Percentiles rank a stretch among this genome's conserved stretches.
phyloP scores from a whole-genome alignment of 64 coral and sea anemone species.

The Pachyseris speciosa region DNA sequence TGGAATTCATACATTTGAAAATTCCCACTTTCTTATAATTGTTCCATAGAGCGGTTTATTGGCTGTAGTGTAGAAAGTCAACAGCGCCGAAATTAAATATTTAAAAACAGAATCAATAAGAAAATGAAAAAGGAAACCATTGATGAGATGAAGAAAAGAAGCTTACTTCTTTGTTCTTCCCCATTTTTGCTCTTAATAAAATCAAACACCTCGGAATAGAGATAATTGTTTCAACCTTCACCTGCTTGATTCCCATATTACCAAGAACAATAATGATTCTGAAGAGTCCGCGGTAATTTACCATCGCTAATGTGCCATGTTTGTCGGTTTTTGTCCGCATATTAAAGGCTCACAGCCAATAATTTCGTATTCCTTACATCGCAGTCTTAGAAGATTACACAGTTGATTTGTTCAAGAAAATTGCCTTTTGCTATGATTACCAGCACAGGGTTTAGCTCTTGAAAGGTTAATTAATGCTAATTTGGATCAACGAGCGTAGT shows the following conservation, averaged over 20 bases:
- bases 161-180: neutral
- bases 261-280: neutral
- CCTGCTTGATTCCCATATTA: constrained; percentile 32
- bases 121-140: neutral
- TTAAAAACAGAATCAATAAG: neutral
- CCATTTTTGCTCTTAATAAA: neutral
- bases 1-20: neutral
- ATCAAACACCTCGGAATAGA: neutral
- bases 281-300: neutral
- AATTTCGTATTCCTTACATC: neutral
- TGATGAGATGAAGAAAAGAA: neutral
- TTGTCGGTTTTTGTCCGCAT: constrained; percentile 19
- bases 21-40: neutral
- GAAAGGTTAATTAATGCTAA: neutral
- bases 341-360: constrained; percentile 11
- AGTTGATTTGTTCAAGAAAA: constrained; percentile 26
- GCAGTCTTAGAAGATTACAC: neutral
- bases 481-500: neutral
- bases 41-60: neutral
- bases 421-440: neutral
- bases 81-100: neutral
- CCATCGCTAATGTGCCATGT: constrained; percentile 3
- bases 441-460: neutral
- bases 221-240: neutral
- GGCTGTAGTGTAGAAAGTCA: neutral